A percentile compares a stretch with the other conserved stretches of the same genome.
These are phyloP conservation scores for Drosophila watanabei DNA, from an alignment of 1,140 invertebrate genomes.

Conservation along the genomic window DNA sequence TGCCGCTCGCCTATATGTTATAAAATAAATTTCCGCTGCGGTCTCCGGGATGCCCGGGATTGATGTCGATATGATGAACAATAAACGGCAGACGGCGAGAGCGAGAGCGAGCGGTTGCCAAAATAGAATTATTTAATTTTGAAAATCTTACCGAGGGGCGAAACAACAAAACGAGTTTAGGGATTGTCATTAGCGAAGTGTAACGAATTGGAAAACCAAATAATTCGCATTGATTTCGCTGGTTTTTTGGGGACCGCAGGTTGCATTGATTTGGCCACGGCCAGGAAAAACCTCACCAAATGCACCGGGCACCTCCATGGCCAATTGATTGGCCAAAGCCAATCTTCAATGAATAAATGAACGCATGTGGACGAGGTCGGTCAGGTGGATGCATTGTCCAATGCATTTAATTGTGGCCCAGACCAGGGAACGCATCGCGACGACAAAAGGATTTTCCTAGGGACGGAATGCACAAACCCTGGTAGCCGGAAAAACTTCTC, in stretches of 20 bases:
- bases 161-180: slow-evolving; percentile 31
- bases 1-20: slow-evolving; percentile 44
- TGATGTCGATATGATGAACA: slow-evolving; percentile 65
- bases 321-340: slow-evolving; percentile 82
- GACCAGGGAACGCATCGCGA: background rate
- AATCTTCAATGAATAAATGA: slow-evolving; percentile 82
- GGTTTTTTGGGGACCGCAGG: slow-evolving; percentile 61
- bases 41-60: slow-evolving; percentile 25
- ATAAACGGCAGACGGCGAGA: slow-evolving; percentile 40
- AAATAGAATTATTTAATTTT: slow-evolving; percentile 67
- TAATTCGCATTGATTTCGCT: slow-evolving; percentile 82
- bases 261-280: slow-evolving; percentile 69
- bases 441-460: slow-evolving; percentile 68
- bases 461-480: slow-evolving; percentile 12
- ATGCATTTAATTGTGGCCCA: slow-evolving; percentile 78
- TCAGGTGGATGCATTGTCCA: slow-evolving; percentile 64
- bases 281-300: slow-evolving; percentile 61
- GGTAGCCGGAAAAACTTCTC: slow-evolving; percentile 57
- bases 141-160: slow-evolving; percentile 19
- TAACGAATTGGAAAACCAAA: slow-evolving; percentile 84
- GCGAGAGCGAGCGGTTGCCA: slow-evolving; percentile 13
- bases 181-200: slow-evolving; percentile 71
- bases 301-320: slow-evolving; percentile 47
- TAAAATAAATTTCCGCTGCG: slow-evolving; percentile 69
- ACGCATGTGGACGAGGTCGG: slow-evolving; percentile 35